A percentile compares a stretch with the other conserved stretches of the same genome.
Evolutionary conservation across 64 coral and sea anemone genomes (phyloP).

Genomic region (Montipora foliosa): DNA sequence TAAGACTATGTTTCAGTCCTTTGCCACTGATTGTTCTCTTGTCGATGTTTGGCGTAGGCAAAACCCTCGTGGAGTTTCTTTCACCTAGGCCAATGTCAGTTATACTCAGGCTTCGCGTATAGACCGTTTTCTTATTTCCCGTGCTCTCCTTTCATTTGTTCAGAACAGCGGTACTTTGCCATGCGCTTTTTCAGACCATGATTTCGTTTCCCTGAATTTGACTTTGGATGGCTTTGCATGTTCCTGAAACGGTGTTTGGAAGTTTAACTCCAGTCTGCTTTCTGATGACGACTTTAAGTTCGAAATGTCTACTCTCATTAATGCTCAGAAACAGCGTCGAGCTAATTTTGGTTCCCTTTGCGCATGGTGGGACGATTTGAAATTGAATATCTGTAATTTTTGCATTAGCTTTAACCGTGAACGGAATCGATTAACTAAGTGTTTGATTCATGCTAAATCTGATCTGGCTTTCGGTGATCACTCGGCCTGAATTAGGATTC

Average conservation of each 20-base stretch:
- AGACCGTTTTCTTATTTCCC: not conserved
- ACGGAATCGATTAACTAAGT: too few species aligned
- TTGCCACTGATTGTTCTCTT: not conserved
- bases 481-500: too few species aligned
- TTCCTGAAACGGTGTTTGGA: constrained; percentile 11
- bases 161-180: not conserved
- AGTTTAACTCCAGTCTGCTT: constrained; percentile 15
- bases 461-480: too few species aligned
- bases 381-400: too few species aligned
- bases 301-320: not conserved
- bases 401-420: too few species aligned
- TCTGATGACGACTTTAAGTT: not conserved
- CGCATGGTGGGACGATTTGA: too few species aligned
- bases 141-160: not conserved
- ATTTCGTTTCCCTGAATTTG: not conserved
- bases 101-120: not conserved
- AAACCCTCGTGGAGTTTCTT: not conserved
- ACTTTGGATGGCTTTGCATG: not conserved
- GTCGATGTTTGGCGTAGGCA: not conserved
- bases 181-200: constrained; percentile 16
- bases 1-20: not conserved
- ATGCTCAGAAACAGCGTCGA: not conserved
- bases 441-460: too few species aligned
- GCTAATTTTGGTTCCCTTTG: too few species aligned
- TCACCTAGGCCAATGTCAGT: constrained; percentile 16